Evolutionary conservation across 2,113 vertebrate genomes (phyloP), one percentile per base, ranked within the genome.

Genomic region (Apeltes quadracus): DNA sequence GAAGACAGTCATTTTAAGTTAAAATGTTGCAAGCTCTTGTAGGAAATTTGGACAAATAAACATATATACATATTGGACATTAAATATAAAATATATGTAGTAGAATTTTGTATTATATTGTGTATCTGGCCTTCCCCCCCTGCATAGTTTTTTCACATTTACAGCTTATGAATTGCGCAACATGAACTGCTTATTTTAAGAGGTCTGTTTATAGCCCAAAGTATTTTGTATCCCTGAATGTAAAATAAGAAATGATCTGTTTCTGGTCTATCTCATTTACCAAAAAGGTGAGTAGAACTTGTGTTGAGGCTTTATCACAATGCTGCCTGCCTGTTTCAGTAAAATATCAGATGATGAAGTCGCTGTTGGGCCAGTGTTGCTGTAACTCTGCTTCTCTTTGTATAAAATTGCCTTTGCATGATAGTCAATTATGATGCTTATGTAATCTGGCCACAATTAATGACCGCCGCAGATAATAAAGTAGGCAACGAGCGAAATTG

Each of bases 371-470:
- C 15, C 29, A 44, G 9, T 41, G 25, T 51, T 63, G 29, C 20
- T 72, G 50, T 43, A 36, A 51, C 16, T 18, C 58, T 29, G 27
- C 36, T 61, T 53, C 14, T 66, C 43, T 29, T 39, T 46, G 2
- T 72, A 11, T 55, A 55, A 4, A 67, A 67, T 61, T 38, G 27
- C 5, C 15, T 20, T 50, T 22, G 27, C 38, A 38, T 61, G n/a
- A 46, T 48, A 46, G 46, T 27, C 39, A 53, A 20, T 5, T 8
- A 55, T 39, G 4, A 16, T 10, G 25, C 39, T 39, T 65, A 14
- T 53, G 16, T 29, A 70, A 59, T 62, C 68, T 27, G 2, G 57
- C 32, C 11, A 15, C 61, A 14, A 57, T 56, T 14, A 43, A 74
- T 50, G 3, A 5, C n/a, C 8, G 14, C 43, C 38, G 56, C 22